Evolutionary conservation across 1,140 invertebrate species (phyloP).

Genomic region (Amyelois transitella): DNA sequence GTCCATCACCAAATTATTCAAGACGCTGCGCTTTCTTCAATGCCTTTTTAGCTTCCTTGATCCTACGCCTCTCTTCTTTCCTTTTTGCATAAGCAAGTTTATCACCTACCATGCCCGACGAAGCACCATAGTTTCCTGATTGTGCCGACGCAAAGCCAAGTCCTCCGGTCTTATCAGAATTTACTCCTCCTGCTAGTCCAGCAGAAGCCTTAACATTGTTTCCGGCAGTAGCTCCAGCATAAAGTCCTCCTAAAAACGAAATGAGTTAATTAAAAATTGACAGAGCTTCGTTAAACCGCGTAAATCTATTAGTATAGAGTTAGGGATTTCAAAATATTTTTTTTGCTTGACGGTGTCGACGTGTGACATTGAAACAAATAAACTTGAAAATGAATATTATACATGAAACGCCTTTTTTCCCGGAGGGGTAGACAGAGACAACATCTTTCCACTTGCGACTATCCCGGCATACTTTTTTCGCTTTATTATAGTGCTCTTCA

Average conservation of each 20-base stretch:
- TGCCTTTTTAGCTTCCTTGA: constrained; percentile 32
- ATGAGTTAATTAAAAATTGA: background rate
- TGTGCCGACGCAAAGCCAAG: constrained; percentile 46
- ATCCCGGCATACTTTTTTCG: no score
- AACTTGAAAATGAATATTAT: no score
- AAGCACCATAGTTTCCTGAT: constrained; percentile 40
- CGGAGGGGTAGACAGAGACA: no score
- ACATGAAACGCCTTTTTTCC: no score
- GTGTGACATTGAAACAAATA: no score
- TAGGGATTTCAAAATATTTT: no score
- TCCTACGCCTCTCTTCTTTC: constrained; percentile 42
- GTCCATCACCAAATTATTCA: constrained; percentile 16
- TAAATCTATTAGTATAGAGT: no score
- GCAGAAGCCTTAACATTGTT: constrained; percentile 59
- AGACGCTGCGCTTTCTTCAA: constrained; percentile 22
- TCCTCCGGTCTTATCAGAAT: constrained; percentile 34
- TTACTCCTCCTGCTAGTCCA: constrained; percentile 53
- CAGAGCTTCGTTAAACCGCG: no score
- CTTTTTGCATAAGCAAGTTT: constrained; percentile 27
- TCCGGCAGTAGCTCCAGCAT: constrained; percentile 66
- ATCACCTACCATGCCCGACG: constrained; percentile 58
- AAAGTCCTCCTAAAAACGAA: constrained; percentile 49
- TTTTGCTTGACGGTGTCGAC: no score
- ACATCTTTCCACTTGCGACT: no score
- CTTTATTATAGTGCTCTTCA: no score